A percentile compares a stretch with the other conserved stretches of the same genome.
Conservation (phyloP, 2,113 vertebrate species). For the Vimba vimba region DNA sequence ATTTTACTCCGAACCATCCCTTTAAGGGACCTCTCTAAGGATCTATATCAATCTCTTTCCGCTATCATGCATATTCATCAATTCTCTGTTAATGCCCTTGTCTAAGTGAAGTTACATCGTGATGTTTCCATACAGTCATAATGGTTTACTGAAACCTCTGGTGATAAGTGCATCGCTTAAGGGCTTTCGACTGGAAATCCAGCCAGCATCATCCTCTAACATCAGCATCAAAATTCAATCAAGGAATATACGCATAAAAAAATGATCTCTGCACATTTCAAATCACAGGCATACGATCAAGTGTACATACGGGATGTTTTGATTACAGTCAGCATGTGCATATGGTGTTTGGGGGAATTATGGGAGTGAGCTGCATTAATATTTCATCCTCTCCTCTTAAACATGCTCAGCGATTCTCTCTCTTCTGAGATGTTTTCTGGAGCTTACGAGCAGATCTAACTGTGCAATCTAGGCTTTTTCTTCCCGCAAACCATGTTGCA, state of each 20-base stretch:
- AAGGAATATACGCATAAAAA: conserved; percentile 18
- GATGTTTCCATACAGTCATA: conserved; percentile 29
- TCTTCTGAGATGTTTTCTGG: neutral
- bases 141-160: conserved; percentile 45
- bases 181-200: conserved; percentile 8
- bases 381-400: conserved; percentile 51
- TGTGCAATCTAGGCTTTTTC: conserved; percentile 53
- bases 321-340: conserved; percentile 42
- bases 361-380: conserved; percentile 50
- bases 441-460: conserved; percentile 49
- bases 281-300: conserved; percentile 11
- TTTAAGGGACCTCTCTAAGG: neutral
- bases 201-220: neutral
- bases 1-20: too few species aligned
- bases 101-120: conserved; percentile 41
- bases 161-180: conserved; percentile 46
- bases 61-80: conserved; percentile 44
- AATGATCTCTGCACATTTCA: conserved; percentile 6
- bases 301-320: conserved; percentile 3
- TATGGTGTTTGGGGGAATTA: conserved; percentile 35
- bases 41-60: neutral
- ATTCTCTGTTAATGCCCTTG: conserved; percentile 9
- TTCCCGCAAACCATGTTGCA: conserved; percentile 49
- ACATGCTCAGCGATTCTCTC: neutral
- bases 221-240: conserved; percentile 19